Conservation (phyloP, 2,888 invertebrate species). For the Pimpla rufipes region DNA sequence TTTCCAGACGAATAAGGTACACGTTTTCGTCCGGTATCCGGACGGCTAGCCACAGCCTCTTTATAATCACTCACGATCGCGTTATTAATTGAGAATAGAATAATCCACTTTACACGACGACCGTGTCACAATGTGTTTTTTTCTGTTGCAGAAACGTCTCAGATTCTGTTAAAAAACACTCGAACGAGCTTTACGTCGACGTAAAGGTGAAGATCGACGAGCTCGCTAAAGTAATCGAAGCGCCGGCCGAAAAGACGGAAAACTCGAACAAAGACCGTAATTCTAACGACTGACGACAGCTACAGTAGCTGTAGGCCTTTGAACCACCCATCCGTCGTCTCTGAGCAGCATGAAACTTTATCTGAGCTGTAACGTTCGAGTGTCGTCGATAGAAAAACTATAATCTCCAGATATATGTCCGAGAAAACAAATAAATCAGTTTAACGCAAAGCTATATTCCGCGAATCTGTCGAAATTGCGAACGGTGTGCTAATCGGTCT, state of each 20-base stretch:
- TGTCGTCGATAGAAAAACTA: background rate
- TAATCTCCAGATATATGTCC: background rate
- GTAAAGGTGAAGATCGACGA: slow-evolving; percentile 55
- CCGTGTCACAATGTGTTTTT: background rate
- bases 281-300: slow-evolving; percentile 16
- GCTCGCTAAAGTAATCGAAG: slow-evolving; percentile 53
- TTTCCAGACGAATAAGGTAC: no score
- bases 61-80: no score
- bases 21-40: no score
- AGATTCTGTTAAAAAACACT: slow-evolving; percentile 61
- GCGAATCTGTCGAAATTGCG: no score
- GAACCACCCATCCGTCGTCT: background rate
- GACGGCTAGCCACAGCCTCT: no score
- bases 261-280: slow-evolving; percentile 13
- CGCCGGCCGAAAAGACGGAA: slow-evolving; percentile 39
- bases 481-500: no score
- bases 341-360: background rate
- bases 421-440: background rate
- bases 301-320: background rate
- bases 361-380: background rate
- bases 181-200: slow-evolving; percentile 55
- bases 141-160: slow-evolving; percentile 60
- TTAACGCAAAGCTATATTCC: no score
- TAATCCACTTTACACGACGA: background rate
- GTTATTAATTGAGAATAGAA: background rate